These are phyloP conservation scores for Coccyzus lansbergi DNA, from an alignment of 2,797 vertebrate species.

Conservation along the genomic window DNA sequence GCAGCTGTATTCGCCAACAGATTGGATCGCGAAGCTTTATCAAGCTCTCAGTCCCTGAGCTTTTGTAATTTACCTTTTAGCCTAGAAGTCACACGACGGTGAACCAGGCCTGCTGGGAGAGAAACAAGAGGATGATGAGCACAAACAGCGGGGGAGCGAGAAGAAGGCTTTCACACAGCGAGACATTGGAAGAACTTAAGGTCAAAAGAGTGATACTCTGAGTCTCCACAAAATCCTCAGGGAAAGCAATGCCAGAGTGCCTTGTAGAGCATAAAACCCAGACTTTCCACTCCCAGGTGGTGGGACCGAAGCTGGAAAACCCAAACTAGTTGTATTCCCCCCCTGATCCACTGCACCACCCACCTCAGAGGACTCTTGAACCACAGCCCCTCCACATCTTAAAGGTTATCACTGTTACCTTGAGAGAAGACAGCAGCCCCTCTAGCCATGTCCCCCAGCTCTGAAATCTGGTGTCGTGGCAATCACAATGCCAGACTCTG, in stretches of 20 bases:
- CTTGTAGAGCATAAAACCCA: not conserved
- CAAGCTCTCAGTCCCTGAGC: not conserved
- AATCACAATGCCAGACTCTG: not conserved
- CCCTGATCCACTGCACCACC: not conserved
- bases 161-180: not conserved
- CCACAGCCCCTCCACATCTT: fast-evolving
- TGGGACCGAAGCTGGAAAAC: not conserved
- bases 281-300: not conserved
- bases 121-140: not conserved
- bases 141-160: not conserved
- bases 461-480: not conserved
- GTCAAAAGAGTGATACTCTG: not conserved
- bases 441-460: fast-evolving
- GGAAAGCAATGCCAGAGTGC: not conserved
- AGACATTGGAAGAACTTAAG: not conserved
- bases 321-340: not conserved
- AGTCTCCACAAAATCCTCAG: not conserved
- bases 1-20: not conserved
- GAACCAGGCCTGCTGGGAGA: not conserved
- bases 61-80: slow-evolving; percentile 4
- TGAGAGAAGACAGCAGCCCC: not conserved
- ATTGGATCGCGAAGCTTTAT: not conserved
- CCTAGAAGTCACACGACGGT: not conserved
- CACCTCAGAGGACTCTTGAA: not conserved
- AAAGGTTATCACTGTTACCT: not conserved